Evolutionary conservation across 2,888 invertebrate species (phyloP), one percentile per base, ranked within the genome.

Genomic region (Junonia oenone): DNA sequence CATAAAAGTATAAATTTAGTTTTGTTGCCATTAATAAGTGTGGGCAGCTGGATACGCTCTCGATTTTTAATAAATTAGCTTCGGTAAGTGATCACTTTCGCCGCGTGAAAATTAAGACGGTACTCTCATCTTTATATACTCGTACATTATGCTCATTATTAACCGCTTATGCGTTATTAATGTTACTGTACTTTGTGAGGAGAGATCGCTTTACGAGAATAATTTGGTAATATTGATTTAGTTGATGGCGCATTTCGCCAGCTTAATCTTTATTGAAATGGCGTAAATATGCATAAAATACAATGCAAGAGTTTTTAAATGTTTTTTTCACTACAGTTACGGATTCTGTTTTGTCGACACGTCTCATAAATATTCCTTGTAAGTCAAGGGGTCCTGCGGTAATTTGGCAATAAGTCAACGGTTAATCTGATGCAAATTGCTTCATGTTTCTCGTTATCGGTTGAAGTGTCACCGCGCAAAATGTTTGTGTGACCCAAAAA

Each of bases 361-460:
- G 55, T 55, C 55, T 37, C 58, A 51, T 62, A 60, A 62, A 62
- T 60, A 52, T 57, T 53, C 40, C 29, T 66, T 65, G 55, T 64
- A 58, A 62, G 58, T 68, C 71, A 71, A 15, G 19, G 47, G 26
- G 43, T 38, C 49, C 33, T 61, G 62, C 65, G 59, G 66, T 66
- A 72, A 68, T 79, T 81, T 75, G 74, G 71, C 65, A 71, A 74
- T 79, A 81, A 76, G 70, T 82, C 79, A 81, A 69, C 67, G 69
- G 66, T 71, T 77, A 81, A 81, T 78, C 75, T 73, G 74, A 81
- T 83, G 85, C 78, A 81, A 81, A 83, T 83, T 79, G 76, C 64
- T 63, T 61, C 64, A 62, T 63, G 58, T 58, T 59, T 62, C 54
- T 54, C 48, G 52, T 63, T 60, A 63, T 59, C 59, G 56, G 49